phyloP scores from a whole-genome alignment of 2,888 invertebrate genomes.

The Nomada ferruginata region DNA sequence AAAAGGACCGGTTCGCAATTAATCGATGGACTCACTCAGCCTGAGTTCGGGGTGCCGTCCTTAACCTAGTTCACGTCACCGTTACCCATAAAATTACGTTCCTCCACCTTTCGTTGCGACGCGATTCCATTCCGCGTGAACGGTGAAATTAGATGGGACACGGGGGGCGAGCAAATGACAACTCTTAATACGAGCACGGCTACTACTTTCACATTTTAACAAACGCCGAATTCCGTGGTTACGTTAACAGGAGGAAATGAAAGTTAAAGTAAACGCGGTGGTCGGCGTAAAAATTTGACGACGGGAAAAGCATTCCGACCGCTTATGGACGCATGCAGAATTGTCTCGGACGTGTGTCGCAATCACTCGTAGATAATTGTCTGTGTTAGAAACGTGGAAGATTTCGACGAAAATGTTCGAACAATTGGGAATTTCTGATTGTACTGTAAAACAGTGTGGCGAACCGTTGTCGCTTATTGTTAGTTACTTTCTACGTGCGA shows the following conservation, averaged over 20 bases:
- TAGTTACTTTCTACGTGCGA: too few species aligned
- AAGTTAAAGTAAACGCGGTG: slow-evolving; percentile 47
- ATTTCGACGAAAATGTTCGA: too few species aligned
- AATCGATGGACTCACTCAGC: slow-evolving; percentile 57
- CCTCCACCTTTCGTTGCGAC: slow-evolving; percentile 8
- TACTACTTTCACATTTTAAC: slow-evolving; percentile 65
- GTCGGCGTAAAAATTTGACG: slow-evolving; percentile 42
- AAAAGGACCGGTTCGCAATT: slow-evolving; percentile 69
- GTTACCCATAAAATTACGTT: slow-evolving; percentile 60
- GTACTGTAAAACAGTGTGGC: too few species aligned
- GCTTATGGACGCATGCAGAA: not conserved
- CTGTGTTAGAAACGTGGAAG: not conserved
- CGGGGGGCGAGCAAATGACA: not conserved
- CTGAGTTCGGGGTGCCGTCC: slow-evolving; percentile 55
- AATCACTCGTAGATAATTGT: not conserved
- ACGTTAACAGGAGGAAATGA: slow-evolving; percentile 60
- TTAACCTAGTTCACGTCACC: slow-evolving; percentile 65
- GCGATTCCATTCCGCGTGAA: slow-evolving; percentile 37
- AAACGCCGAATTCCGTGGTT: slow-evolving; percentile 56
- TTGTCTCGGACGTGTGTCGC: not conserved
- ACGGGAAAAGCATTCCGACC: slow-evolving; percentile 22
- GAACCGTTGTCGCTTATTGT: not conserved
- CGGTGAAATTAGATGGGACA: slow-evolving; percentile 32
- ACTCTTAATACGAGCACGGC: slow-evolving; percentile 32
- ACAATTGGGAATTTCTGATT: too few species aligned